These are phyloP conservation scores for Apogon talboti DNA, from an alignment of 2,797 vertebrate species.

Conservation along the genomic window DNA sequence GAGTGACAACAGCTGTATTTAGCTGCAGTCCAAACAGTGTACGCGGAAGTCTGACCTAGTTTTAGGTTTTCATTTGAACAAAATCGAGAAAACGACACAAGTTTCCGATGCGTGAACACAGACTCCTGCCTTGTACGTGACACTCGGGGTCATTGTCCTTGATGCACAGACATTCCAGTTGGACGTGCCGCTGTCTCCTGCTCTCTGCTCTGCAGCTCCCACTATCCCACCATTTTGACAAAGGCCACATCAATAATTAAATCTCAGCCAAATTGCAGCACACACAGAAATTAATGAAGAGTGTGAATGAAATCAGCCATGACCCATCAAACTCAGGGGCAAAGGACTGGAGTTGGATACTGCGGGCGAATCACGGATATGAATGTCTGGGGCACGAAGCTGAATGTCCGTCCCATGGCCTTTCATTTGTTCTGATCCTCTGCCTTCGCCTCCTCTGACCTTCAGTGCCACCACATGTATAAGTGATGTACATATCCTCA, in stretches of 20 bases:
- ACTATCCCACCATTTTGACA: conserved; percentile 67
- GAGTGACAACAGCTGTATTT: too few relatives aligned
- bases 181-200: conserved; percentile 29
- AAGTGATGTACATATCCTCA: neutral
- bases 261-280: conserved; percentile 71
- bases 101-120: too few relatives aligned
- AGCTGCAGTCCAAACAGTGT: too few relatives aligned
- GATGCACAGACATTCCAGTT: conserved; percentile 29
- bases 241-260: conserved; percentile 82
- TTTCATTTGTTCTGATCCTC: conserved; percentile 29
- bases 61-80: too few relatives aligned
- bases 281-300: conserved; percentile 73
- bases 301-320: conserved; percentile 72
- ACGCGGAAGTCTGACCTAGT: too few relatives aligned
- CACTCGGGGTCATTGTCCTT: neutral
- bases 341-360: conserved; percentile 54
- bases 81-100: too few relatives aligned
- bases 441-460: conserved; percentile 11
- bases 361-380: conserved; percentile 37
- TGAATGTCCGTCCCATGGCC: conserved; percentile 37
- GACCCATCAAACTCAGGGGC: conserved; percentile 67
- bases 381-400: conserved; percentile 49
- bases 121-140: neutral
- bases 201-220: conserved; percentile 56
- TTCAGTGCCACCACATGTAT: conserved; percentile 9